A percentile compares a stretch with the other conserved stretches of the same genome.
phyloP scores from a whole-genome alignment of 2,797 vertebrate genomes.

The Enteromius fasciolatus region DNA sequence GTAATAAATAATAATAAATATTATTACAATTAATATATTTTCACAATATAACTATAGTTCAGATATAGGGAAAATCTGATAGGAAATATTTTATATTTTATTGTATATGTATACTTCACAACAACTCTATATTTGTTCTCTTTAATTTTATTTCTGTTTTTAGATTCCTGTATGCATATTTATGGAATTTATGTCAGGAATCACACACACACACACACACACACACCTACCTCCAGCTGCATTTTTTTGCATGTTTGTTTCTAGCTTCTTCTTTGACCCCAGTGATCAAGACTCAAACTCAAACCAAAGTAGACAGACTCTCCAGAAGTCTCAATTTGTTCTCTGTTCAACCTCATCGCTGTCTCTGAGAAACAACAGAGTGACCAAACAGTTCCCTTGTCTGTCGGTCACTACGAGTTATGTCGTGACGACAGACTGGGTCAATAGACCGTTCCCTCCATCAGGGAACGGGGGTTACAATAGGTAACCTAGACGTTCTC shows the following conservation, averaged over 20 bases:
- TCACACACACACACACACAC: background rate
- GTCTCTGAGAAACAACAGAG: no score
- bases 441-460: no score
- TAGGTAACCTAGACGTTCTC: no score
- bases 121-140: background rate
- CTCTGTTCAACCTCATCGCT: background rate
- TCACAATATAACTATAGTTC: background rate
- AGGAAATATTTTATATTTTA: background rate
- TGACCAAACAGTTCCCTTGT: no score
- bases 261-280: no score
- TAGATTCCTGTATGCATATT: background rate
- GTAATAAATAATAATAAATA: background rate
- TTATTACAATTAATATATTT: background rate
- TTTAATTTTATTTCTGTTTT: background rate
- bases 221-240: no score
- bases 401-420: no score
- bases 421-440: no score
- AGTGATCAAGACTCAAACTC: background rate
- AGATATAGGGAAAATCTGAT: background rate
- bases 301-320: background rate
- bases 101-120: background rate
- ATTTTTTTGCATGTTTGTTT: no score
- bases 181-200: background rate
- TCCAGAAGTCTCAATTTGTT: background rate
- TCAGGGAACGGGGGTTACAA: no score